A percentile compares a stretch with the other conserved stretches of the same genome.
phyloP scores from a whole-genome alignment of 2,888 invertebrate genomes.

The Meta bourneti region DNA sequence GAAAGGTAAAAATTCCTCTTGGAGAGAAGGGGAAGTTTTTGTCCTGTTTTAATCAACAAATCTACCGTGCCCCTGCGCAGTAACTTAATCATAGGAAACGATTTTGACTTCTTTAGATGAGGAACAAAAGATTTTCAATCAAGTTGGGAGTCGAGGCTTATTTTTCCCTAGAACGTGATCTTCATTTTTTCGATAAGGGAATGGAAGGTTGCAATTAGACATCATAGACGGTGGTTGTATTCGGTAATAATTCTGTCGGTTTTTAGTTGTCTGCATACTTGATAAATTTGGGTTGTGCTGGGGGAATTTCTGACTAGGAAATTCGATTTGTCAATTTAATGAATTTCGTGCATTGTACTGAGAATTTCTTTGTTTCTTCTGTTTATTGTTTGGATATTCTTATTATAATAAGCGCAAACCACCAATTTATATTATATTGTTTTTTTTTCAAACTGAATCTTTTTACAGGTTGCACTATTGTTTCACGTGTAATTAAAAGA shows the following conservation, averaged over 20 bases:
- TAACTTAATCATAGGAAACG: slow-evolving; percentile 50
- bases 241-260: background rate
- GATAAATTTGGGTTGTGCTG: background rate
- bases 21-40: background rate
- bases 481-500: too few relatives aligned
- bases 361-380: background rate
- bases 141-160: background rate
- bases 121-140: slow-evolving; percentile 45
- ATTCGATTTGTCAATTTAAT: background rate
- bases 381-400: too few relatives aligned
- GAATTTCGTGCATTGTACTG: background rate
- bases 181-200: background rate
- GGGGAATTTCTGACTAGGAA: background rate
- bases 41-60: slow-evolving; percentile 35
- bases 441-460: too few relatives aligned
- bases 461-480: too few relatives aligned
- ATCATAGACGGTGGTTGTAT: background rate
- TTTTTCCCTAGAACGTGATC: background rate
- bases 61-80: slow-evolving; percentile 30
- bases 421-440: too few relatives aligned
- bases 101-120: background rate
- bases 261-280: background rate
- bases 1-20: background rate
- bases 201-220: background rate
- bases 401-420: too few relatives aligned